A percentile compares a stretch with the other conserved stretches of the same genome.
These are phyloP conservation scores for Hypercompe scribonia DNA, from an alignment of 2,888 invertebrate species.

Conservation along the genomic window DNA sequence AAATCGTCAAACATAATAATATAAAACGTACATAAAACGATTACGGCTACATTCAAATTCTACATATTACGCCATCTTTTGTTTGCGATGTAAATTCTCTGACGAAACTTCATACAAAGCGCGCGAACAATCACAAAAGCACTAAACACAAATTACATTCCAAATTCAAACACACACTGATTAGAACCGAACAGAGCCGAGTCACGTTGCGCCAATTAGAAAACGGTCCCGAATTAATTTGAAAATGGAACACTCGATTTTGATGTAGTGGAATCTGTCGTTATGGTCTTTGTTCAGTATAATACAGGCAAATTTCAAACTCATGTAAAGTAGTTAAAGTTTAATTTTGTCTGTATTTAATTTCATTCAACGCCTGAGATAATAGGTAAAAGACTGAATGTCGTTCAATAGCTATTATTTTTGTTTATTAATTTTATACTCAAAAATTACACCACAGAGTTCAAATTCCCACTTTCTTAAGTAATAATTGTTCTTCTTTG, in stretches of 20 bases:
- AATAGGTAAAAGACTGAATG: constrained; percentile 63
- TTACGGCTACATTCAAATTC: constrained; percentile 18
- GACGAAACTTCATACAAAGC: constrained; percentile 57
- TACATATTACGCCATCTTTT: constrained; percentile 31
- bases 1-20: not conserved
- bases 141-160: constrained; percentile 76
- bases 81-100: constrained; percentile 56
- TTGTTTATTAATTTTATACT: constrained; percentile 54
- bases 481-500: constrained; percentile 58
- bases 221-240: constrained; percentile 82
- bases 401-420: constrained; percentile 52
- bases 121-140: constrained; percentile 66
- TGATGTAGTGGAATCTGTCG: constrained; percentile 84
- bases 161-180: constrained; percentile 77
- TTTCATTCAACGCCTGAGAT: constrained; percentile 48
- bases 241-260: constrained; percentile 85
- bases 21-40: constrained; percentile 11
- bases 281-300: constrained; percentile 41
- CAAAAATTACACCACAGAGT: constrained; percentile 41
- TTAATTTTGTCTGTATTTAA: constrained; percentile 21
- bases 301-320: constrained; percentile 37
- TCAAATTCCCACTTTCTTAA: constrained; percentile 46
- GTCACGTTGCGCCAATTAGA: constrained; percentile 86
- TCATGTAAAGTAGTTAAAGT: constrained; percentile 36
- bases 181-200: constrained; percentile 74